These are phyloP conservation scores for Clarias pachynema DNA, from an alignment of 2,797 vertebrate species.

Conservation along the genomic window DNA sequence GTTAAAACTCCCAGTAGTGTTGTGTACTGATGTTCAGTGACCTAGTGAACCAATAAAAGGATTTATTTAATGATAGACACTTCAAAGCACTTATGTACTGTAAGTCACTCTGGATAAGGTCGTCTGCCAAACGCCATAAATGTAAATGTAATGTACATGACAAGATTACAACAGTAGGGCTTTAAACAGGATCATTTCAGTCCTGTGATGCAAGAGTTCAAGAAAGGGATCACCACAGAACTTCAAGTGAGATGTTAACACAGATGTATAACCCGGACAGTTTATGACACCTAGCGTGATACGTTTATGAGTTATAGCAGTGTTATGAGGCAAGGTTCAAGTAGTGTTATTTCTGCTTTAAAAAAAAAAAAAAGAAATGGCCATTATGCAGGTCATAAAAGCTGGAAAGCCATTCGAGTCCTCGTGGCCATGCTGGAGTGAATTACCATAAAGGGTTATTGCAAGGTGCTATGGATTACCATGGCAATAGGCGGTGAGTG, in stretches of 20 bases:
- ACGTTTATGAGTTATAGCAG: neutral
- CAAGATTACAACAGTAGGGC: neutral
- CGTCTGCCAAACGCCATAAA: no score
- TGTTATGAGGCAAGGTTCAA: neutral
- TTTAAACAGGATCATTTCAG: neutral
- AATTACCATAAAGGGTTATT: conserved; percentile 83
- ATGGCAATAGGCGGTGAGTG: conserved; percentile 78
- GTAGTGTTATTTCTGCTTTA: neutral
- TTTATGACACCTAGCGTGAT: neutral
- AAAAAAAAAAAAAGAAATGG: neutral
- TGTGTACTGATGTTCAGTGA: no score
- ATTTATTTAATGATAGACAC: no score
- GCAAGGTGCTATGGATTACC: conserved; percentile 89
- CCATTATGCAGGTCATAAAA: conserved; percentile 12
- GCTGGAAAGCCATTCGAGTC: neutral
- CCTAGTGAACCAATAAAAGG: no score
- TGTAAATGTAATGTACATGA: neutral
- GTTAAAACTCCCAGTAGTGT: no score
- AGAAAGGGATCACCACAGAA: neutral
- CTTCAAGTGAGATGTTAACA: neutral
- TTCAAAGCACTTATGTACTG: no score
- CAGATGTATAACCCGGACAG: neutral
- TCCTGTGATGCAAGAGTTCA: neutral
- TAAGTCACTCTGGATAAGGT: no score
- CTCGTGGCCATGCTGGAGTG: conserved; percentile 78